These are phyloP conservation scores for Tinamus major DNA, from an alignment of 2,797 vertebrate species.

Conservation along the genomic window DNA sequence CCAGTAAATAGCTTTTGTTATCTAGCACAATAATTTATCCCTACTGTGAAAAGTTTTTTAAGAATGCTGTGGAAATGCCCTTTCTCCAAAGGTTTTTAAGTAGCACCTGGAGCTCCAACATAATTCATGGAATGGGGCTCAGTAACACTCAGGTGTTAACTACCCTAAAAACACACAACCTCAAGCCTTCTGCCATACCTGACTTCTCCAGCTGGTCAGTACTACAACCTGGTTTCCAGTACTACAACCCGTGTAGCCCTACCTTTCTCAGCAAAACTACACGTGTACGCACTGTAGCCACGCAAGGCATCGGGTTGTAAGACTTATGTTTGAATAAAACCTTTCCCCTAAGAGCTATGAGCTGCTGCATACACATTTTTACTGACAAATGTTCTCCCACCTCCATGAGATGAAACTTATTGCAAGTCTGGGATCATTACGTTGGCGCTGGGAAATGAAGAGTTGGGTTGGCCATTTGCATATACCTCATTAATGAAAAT, in stretches of 20 bases:
- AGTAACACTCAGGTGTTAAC: background rate
- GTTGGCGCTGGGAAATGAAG: background rate
- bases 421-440: background rate
- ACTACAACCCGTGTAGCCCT: background rate
- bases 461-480: background rate
- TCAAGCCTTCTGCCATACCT: background rate
- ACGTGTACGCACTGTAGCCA: fast-evolving
- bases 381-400: background rate
- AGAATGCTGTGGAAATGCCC: background rate
- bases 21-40: background rate
- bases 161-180: background rate
- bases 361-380: background rate
- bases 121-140: background rate
- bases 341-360: background rate
- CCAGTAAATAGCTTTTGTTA: background rate
- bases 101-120: background rate
- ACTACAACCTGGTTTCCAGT: background rate
- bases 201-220: background rate
- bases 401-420: background rate
- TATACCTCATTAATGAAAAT: background rate
- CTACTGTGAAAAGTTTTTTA: background rate
- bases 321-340: background rate
- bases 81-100: no score
- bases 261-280: background rate
- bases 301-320: background rate